Percentiles rank a stretch among this genome's conserved stretches.
Evolutionary conservation across 2,888 invertebrate genomes (phyloP).

Genomic region (Lysandra coridon): DNA sequence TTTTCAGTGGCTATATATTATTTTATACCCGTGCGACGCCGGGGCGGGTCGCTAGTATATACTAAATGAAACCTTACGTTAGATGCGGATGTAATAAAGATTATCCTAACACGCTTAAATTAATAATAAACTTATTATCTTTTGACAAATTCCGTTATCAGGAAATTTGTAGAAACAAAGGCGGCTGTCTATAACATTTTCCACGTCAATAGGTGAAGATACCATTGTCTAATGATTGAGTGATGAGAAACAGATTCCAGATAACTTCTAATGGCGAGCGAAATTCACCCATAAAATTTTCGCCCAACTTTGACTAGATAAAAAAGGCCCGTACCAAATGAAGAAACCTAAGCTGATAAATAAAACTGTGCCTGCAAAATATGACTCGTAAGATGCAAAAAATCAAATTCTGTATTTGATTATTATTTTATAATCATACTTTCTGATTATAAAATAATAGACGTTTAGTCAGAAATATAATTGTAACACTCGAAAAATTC

Average conservation of each 20-base stretch:
- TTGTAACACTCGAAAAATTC: too few species aligned
- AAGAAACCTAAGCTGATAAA: not conserved
- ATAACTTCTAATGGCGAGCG: constrained; percentile 1
- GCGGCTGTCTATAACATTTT: constrained; percentile 11
- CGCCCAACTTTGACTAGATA: not conserved
- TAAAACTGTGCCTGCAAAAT: not conserved
- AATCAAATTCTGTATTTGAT: too few species aligned
- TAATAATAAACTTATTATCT: not conserved
- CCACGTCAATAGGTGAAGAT: not conserved
- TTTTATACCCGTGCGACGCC: too few species aligned
- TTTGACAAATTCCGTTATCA: not conserved
- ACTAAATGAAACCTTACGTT: too few species aligned
- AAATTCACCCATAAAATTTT: constrained; percentile 7
- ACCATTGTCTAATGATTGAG: constrained; percentile 19
- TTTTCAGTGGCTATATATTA: too few species aligned
- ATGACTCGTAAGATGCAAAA: too few species aligned
- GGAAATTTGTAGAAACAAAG: not conserved
- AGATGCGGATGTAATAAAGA: too few species aligned
- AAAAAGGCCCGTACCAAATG: constrained; percentile 7
- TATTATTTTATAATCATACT: too few species aligned
- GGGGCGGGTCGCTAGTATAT: too few species aligned
- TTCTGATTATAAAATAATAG: too few species aligned
- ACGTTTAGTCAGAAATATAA: too few species aligned
- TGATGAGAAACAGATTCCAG: constrained; percentile 7
- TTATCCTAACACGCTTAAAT: too few species aligned